Conservation (phyloP, 2,888 invertebrate species). For the Eucera pruinosa region DNA sequence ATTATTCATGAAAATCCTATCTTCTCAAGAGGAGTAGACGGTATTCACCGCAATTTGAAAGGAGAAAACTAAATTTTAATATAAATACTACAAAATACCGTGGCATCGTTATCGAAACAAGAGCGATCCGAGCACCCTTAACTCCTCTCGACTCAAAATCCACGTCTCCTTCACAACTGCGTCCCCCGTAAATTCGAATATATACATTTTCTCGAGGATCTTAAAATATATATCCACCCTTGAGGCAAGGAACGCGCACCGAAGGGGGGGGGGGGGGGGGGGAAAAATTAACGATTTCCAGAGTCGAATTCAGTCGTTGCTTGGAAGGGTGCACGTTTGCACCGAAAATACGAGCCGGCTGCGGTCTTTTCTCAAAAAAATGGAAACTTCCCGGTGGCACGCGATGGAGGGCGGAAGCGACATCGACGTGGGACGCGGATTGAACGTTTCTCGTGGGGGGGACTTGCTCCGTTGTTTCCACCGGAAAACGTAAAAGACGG, state of each 20-base stretch:
- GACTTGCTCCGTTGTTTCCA: slow-evolving; percentile 63
- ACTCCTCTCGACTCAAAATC: slow-evolving; percentile 1
- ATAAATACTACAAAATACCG: background rate
- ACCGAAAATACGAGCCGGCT: slow-evolving; percentile 38
- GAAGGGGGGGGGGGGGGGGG: background rate
- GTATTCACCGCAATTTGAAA: background rate
- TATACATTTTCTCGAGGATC: slow-evolving; percentile 5
- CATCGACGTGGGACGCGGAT: slow-evolving; percentile 56
- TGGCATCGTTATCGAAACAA: background rate
- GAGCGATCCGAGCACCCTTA: background rate
- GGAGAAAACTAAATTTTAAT: background rate
- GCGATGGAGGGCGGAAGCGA: slow-evolving; percentile 56
- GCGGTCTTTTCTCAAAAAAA: slow-evolving; percentile 10
- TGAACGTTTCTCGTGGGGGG: slow-evolving; percentile 40
- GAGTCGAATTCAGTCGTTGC: slow-evolving; percentile 2
- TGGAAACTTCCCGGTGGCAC: slow-evolving; percentile 61
- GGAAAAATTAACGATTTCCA: slow-evolving; percentile 14
- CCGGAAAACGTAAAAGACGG: slow-evolving; percentile 73
- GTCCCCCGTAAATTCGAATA: slow-evolving; percentile 11
- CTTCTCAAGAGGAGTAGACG: background rate
- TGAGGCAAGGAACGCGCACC: background rate
- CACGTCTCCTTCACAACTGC: background rate
- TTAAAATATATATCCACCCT: slow-evolving; percentile 19
- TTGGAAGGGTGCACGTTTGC: slow-evolving; percentile 35
- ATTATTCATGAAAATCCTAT: background rate